Conservation (phyloP, 35 echinoderm and acorn worm species). For the Ophiothrix spiculata region DNA sequence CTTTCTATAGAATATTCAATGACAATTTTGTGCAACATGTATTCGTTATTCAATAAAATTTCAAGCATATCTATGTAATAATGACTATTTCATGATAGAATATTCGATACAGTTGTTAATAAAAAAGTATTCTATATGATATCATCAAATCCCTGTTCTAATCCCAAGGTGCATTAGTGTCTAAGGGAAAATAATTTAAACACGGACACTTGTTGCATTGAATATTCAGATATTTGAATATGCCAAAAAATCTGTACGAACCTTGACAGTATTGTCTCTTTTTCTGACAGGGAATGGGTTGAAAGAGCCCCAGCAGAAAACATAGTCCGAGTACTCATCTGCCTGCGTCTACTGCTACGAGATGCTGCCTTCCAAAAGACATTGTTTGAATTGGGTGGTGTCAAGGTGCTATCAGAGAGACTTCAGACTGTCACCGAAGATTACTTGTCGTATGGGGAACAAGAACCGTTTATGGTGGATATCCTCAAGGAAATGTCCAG, state of each 20-base stretch:
- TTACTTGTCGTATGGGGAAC: constrained; percentile 65
- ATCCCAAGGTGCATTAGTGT: too few species aligned
- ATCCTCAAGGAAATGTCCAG: constrained; percentile 99
- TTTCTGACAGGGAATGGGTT: constrained; percentile 83
- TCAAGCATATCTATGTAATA: too few species aligned
- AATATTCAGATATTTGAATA: neutral
- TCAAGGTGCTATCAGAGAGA: constrained; percentile 85
- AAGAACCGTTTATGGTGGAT: constrained; percentile 83
- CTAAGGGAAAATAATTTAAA: too few species aligned
- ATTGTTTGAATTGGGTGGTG: constrained; percentile 87
- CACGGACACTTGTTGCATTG: too few species aligned
- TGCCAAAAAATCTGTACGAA: neutral
- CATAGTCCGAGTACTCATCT: constrained; percentile 78
- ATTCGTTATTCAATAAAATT: too few species aligned
- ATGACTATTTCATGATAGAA: too few species aligned
- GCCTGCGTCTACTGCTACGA: constrained; percentile 75
- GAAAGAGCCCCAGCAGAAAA: constrained; percentile 80
- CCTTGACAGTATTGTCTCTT: neutral
- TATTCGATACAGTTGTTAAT: too few species aligned
- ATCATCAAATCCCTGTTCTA: too few species aligned
- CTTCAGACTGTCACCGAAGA: constrained; percentile 66
- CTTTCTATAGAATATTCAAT: too few species aligned
- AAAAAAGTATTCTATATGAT: too few species aligned
- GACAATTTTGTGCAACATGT: too few species aligned
- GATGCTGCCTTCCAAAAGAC: constrained; percentile 58